phyloP scores from a whole-genome alignment of 1,140 invertebrate genomes.

The Cotesia vestalis region DNA sequence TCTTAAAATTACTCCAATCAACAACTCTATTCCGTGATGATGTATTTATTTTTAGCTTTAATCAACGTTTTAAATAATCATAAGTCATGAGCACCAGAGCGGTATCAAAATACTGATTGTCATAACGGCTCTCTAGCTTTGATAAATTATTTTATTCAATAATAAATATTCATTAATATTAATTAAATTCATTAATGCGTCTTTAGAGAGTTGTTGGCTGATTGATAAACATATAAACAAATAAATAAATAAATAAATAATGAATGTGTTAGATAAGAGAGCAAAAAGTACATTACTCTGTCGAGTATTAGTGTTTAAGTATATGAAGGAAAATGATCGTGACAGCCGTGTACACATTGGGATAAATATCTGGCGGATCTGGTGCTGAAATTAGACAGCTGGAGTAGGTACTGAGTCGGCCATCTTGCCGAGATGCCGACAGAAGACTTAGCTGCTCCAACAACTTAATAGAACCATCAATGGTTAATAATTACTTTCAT shows the following conservation, averaged over 20 bases:
- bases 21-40: too few species aligned
- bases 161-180: too few species aligned
- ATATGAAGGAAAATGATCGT: slow-evolving; percentile 21
- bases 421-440: slow-evolving; percentile 51
- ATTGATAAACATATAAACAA: not conserved
- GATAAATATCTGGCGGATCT: slow-evolving; percentile 30
- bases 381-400: slow-evolving; percentile 56
- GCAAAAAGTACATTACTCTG: not conserved
- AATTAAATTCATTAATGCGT: too few species aligned
- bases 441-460: not conserved
- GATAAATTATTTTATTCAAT: too few species aligned
- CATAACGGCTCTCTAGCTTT: too few species aligned
- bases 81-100: too few species aligned
- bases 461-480: slow-evolving; percentile 7
- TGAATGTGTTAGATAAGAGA: not conserved
- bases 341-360: slow-evolving; percentile 21
- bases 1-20: too few species aligned
- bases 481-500: slow-evolving; percentile 6
- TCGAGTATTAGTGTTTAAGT: slow-evolving; percentile 7
- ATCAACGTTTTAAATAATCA: too few species aligned
- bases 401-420: slow-evolving; percentile 49
- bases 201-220: too few species aligned
- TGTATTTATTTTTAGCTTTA: too few species aligned
- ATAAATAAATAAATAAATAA: not conserved
- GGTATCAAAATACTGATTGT: too few species aligned